Conservation (phyloP, 1,140 invertebrate genomes). For the Diplogasteroides magnus region DNA sequence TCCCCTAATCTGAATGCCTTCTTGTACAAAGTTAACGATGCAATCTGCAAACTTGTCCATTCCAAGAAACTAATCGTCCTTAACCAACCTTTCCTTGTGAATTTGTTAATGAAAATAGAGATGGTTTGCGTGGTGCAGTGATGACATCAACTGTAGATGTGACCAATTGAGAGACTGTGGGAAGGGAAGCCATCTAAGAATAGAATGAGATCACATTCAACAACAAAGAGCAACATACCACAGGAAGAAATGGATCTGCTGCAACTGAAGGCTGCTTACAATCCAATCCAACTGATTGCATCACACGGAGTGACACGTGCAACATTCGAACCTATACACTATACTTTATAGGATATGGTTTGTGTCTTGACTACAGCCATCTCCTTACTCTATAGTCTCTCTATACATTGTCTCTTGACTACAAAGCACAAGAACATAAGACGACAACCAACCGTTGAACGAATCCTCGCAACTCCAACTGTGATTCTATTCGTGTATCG, state of each 20-base stretch:
- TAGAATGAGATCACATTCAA: neutral
- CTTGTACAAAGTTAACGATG: slow-evolving; percentile 43
- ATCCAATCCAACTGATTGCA: slow-evolving; percentile 21
- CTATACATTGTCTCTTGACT: no score
- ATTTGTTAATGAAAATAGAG: slow-evolving; percentile 23
- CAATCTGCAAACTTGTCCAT: slow-evolving; percentile 29
- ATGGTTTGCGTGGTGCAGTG: slow-evolving; percentile 31
- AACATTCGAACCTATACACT: neutral
- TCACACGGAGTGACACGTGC: slow-evolving; percentile 14
- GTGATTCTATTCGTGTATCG: slow-evolving; percentile 45
- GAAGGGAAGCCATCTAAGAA: neutral
- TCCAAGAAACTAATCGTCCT: neutral
- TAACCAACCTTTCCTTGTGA: neutral
- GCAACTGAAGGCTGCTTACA: neutral
- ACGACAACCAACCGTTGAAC: slow-evolving; percentile 23
- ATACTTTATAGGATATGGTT: neutral
- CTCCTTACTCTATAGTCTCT: no score
- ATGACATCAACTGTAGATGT: slow-evolving; percentile 35
- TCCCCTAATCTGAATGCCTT: slow-evolving; percentile 50
- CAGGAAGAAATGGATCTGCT: slow-evolving; percentile 18
- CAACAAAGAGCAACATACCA: neutral
- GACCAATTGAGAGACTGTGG: slow-evolving; percentile 16
- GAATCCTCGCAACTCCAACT: slow-evolving; percentile 39
- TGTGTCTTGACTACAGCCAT: no score
- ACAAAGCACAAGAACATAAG: no score